Conservation (phyloP, 1,140 invertebrate species). For the Drosophila ercepeae region DNA sequence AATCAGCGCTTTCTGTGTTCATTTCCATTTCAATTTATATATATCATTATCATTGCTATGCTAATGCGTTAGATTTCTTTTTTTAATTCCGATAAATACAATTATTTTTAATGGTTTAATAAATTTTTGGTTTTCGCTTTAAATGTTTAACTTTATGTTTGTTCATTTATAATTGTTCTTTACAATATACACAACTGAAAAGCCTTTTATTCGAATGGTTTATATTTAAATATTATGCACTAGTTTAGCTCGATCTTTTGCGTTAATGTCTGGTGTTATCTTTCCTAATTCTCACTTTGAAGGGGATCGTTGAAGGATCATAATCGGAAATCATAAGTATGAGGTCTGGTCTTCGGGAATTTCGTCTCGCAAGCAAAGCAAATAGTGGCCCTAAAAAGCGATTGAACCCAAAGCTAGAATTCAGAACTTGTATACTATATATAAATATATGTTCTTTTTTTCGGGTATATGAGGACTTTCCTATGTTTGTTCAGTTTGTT, state of each 20-base stretch:
- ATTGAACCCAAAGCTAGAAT: conserved; percentile 30
- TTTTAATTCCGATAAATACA: conserved; percentile 79
- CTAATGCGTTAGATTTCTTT: conserved; percentile 73
- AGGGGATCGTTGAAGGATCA: background rate
- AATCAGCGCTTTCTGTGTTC: conserved; percentile 72
- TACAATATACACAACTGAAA: conserved; percentile 81
- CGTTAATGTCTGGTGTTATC: conserved; percentile 72
- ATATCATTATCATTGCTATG: conserved; percentile 71
- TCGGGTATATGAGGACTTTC: conserved; percentile 20
- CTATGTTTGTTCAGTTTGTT: conserved; percentile 29
- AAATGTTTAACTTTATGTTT: conserved; percentile 80
- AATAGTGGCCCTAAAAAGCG: conserved; percentile 42
- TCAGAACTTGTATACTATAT: conserved; percentile 48
- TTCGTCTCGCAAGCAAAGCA: conserved; percentile 50
- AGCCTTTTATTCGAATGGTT: conserved; percentile 30
- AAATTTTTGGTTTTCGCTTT: conserved; percentile 64
- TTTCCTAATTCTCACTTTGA: conserved; percentile 48
- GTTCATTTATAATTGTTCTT: conserved; percentile 62
- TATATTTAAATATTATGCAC: conserved; percentile 65
- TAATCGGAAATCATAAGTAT: conserved; percentile 2
- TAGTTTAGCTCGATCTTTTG: conserved; percentile 80
- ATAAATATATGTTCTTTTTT: conserved; percentile 39
- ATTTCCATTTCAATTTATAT: conserved; percentile 51
- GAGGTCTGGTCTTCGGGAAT: conserved; percentile 6
- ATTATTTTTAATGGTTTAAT: conserved; percentile 78